phyloP scores from a whole-genome alignment of 2,113 vertebrate species.

The Callopanchax toddi region DNA sequence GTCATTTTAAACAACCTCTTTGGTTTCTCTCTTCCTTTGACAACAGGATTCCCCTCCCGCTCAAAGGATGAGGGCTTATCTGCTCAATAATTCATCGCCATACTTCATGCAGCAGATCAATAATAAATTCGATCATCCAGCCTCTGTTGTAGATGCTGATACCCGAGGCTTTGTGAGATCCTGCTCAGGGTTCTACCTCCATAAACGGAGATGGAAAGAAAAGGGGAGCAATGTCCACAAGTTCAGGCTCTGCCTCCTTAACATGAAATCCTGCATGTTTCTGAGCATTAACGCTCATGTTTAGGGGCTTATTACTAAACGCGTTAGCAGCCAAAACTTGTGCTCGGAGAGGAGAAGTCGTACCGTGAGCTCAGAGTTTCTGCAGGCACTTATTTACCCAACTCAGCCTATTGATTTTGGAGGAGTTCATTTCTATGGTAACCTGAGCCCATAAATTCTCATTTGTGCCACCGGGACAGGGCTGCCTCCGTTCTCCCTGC shows the following conservation, averaged over 20 bases:
- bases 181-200: constrained; percentile 18
- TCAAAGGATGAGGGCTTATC: constrained; percentile 46
- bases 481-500: constrained; percentile 56
- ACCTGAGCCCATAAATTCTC: constrained; percentile 65
- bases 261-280: constrained; percentile 11
- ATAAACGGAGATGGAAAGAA: constrained; percentile 6
- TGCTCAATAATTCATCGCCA: constrained; percentile 66
- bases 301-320: constrained; percentile 49
- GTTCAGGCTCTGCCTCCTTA: constrained; percentile 1
- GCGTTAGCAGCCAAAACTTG: constrained; percentile 30
- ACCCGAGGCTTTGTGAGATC: constrained; percentile 31
- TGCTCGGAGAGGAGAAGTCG: constrained; percentile 24
- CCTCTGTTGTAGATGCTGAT: constrained; percentile 45
- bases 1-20: constrained; percentile 19
- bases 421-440: constrained; percentile 64
- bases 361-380: constrained; percentile 35
- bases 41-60: constrained; percentile 41
- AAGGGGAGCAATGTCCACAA: neutral
- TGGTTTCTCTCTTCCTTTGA: constrained; percentile 20
- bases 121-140: constrained; percentile 68
- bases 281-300: constrained; percentile 29
- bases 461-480: constrained; percentile 53
- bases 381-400: constrained; percentile 50
- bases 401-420: constrained; percentile 63
- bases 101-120: constrained; percentile 69